These are phyloP conservation scores for Daboia siamensis DNA, from an alignment of 2,113 vertebrate genomes.

Conservation along the genomic window DNA sequence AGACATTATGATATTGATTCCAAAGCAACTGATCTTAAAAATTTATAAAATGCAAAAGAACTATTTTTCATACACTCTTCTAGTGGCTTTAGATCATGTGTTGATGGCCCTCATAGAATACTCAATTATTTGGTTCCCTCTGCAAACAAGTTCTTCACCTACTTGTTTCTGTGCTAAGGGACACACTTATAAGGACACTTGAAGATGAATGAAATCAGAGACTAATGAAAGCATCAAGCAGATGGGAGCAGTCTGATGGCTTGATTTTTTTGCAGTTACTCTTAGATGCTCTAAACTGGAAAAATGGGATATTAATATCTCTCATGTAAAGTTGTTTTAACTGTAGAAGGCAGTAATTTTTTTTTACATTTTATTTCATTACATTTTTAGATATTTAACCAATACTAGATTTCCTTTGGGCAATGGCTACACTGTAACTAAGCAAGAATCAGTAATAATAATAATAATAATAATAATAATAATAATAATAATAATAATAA, in stretches of 20 bases:
- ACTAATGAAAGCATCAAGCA: not conserved
- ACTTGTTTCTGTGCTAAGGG: not conserved
- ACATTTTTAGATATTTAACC: not conserved
- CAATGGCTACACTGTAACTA: not conserved
- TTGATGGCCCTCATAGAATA: not conserved
- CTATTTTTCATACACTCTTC: not conserved
- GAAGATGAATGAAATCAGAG: not conserved
- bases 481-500: too few species aligned
- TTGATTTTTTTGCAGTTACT: not conserved
- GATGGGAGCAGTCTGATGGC: conserved; percentile 1
- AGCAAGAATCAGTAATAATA: conserved; percentile 3
- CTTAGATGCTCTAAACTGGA: not conserved
- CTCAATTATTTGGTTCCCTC: not conserved
- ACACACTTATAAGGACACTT: not conserved
- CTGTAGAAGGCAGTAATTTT: not conserved
- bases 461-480: too few species aligned
- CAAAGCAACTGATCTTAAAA: not conserved
- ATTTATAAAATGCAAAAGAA: not conserved
- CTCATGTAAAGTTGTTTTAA: not conserved
- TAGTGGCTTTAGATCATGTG: not conserved
- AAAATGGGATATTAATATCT: not conserved
- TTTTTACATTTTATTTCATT: not conserved
- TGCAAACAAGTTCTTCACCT: not conserved
- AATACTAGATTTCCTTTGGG: conserved; percentile 8
- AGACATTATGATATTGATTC: not conserved